Conservation (phyloP, 2,888 invertebrate genomes). For the Celastrina argiolus region DNA sequence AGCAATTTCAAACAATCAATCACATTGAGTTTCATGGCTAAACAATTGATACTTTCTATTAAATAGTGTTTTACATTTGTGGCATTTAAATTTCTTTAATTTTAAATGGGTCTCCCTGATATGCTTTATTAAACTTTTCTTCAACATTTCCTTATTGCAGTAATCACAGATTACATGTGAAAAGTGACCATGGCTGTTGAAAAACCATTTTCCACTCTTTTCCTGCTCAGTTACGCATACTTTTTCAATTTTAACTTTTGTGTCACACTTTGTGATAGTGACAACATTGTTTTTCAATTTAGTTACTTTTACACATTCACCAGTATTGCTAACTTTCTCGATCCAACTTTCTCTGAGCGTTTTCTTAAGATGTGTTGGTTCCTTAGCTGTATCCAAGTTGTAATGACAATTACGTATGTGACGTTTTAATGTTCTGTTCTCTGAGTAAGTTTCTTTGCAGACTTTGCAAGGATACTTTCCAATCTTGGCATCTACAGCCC, state of each 20-base stretch:
- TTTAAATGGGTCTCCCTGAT: constrained; percentile 56
- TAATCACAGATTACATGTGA: constrained; percentile 58
- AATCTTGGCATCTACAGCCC: not conserved
- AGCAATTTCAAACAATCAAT: not conserved
- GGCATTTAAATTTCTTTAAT: constrained; percentile 49
- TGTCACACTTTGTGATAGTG: not conserved
- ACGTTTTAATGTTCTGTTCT: not conserved
- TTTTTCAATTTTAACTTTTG: not conserved
- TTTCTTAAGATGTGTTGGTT: not conserved
- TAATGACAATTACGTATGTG: not conserved
- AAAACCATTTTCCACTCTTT: not conserved
- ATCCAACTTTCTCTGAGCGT: not conserved
- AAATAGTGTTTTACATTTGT: constrained; percentile 42
- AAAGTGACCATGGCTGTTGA: constrained; percentile 30
- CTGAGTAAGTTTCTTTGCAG: not conserved
- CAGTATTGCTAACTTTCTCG: not conserved
- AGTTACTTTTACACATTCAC: not conserved
- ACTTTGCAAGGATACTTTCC: not conserved
- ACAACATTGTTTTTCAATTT: not conserved
- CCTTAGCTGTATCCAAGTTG: not conserved
- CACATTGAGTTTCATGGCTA: constrained; percentile 43
- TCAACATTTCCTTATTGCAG: constrained; percentile 61
- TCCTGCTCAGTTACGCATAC: not conserved
- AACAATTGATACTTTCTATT: constrained; percentile 52
- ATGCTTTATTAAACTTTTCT: constrained; percentile 55